Base-by-base conservation (phyloP, 2,113 vertebrate species). In the Antechinus flavipes region DNA sequence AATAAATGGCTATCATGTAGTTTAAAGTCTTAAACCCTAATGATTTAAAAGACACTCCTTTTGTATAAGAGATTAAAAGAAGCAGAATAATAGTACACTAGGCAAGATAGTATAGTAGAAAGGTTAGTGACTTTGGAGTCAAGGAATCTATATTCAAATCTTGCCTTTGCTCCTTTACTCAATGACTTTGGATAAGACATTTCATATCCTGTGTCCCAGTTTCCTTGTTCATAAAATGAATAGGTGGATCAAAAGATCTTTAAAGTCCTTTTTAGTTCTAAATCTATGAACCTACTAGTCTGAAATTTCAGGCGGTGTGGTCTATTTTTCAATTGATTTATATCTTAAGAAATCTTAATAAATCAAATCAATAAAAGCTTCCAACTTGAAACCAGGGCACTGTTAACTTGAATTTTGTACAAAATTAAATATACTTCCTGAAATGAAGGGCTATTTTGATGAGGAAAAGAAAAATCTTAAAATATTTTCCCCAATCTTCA, bases 141-240 rank as follows among this genome's bases (percentile, higher is more conserved):
- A n/a, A 76, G 19, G 30, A 76, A 76, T 35, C 35, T 76, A 5
- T 76, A 76, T 76, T 16, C n/a, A 84, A 84, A 84, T 84, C 19
- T 84, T 84, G 68, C 19, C 54, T 90, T 23, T 95, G 7, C 25
- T 84, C 5, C 25, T 92, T 35, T 61, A 50, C 53, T 24, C 3
- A 53, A 92, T 96, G 54, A 92, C 90, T 95, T 53, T 84, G 50
- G 54, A n/a, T 42, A 94, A 93, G n/a, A 92, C 52, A 55, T 8
- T 55, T 61, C 47, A 42, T 12, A 54, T 1, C 56, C 52, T 10
- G 12, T 93, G 30, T 14, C 90, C 10, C 1, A 23, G 47, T 89
- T 94, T 94, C 55, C 24, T 91, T 76, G 11, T 42, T 0, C 89
- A 84, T 46, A n/a, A 95, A 93, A 55, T 54, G 55, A 68, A 90